Conservation (phyloP, 1,140 invertebrate genomes). For the Drosophila azteca region DNA sequence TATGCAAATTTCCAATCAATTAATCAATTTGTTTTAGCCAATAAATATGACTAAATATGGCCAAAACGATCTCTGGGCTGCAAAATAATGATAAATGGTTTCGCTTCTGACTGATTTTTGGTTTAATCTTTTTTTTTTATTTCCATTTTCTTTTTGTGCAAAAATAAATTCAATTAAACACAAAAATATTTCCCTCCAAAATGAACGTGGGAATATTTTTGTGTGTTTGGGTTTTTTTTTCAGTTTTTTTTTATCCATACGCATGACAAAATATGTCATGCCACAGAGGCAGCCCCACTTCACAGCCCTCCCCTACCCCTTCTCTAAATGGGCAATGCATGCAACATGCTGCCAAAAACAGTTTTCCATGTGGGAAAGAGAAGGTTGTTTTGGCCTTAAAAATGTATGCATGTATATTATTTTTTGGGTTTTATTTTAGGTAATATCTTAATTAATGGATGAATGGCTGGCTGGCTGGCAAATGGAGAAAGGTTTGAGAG, state of each 20-base stretch:
- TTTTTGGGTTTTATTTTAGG: conserved; percentile 16
- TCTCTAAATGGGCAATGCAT: conserved; percentile 65
- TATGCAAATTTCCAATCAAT: conserved; percentile 55
- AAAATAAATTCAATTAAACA: conserved; percentile 74
- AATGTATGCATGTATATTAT: conserved; percentile 10
- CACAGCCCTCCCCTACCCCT: not conserved
- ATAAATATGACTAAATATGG: conserved; percentile 75
- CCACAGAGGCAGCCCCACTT: not conserved
- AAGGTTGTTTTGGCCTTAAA: conserved; percentile 44
- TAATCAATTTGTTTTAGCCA: conserved; percentile 79
- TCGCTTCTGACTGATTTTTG: conserved; percentile 21
- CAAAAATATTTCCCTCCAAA: conserved; percentile 31
- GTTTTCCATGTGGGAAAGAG: conserved; percentile 25
- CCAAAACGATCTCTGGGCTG: conserved; percentile 42
- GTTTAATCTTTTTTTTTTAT: conserved; percentile 26
- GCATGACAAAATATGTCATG: conserved; percentile 64
- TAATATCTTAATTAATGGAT: conserved; percentile 27
- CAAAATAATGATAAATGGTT: conserved; percentile 65
- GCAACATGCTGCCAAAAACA: conserved; percentile 37
- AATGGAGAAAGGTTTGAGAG: conserved; percentile 10
- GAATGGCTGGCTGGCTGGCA: no score
- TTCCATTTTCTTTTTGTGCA: conserved; percentile 55
- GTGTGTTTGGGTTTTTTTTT: conserved; percentile 10
- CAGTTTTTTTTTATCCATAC: conserved; percentile 1
- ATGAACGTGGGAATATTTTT: conserved; percentile 72